Evolutionary conservation across 2,888 invertebrate species (phyloP), one percentile per base, ranked within the genome.

Genomic region (Aplocera efformata): DNA sequence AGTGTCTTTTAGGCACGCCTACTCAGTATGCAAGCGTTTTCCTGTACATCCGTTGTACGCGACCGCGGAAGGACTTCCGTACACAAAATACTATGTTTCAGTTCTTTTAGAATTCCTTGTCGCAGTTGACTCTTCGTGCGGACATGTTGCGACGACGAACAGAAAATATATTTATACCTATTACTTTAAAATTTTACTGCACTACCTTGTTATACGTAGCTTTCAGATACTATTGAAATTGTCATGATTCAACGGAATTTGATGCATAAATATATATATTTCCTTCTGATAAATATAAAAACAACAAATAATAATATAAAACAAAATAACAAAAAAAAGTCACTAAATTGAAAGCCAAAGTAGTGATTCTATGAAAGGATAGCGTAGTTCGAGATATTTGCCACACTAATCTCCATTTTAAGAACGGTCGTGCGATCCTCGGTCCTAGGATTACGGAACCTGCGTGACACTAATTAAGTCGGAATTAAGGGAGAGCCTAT

Each of bases 401-500:
- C 79, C 76, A 62, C 68, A 78, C 82, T 88, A 86, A 86, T 88
- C 86, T 85, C 85, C 84, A 85, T 86, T 88, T 88, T 84, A 88
- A 86, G 86, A 85, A 85, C 85, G 82, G 84, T 79, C 78, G 82
- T 81, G 71, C 78, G 72, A 80, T 77, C 74, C 77, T 72, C 78
- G 67, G 83, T 82, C 85, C 86, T 81, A 71, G 86, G 86, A 88
- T 88, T 88, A 88, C 67, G 78, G 82, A 84, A 84, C 85, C 85
- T 86, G 86, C 86, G 85, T 88, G 86, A 84, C 82, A 84, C 85
- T 86, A 86, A 88, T 88, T 86, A 85, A 86, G 84, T 83, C 71
- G 85, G 88, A 79, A 86, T 86, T 86, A 86, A 78, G 82, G 77
- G 72, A 80, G 71, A 79, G 79, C 81, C 81, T 81, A 80, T 82